Evolutionary conservation across 2,797 vertebrate species (phyloP), one percentile per base, ranked within the genome.

Genomic region (Acanthopagrus latus): DNA sequence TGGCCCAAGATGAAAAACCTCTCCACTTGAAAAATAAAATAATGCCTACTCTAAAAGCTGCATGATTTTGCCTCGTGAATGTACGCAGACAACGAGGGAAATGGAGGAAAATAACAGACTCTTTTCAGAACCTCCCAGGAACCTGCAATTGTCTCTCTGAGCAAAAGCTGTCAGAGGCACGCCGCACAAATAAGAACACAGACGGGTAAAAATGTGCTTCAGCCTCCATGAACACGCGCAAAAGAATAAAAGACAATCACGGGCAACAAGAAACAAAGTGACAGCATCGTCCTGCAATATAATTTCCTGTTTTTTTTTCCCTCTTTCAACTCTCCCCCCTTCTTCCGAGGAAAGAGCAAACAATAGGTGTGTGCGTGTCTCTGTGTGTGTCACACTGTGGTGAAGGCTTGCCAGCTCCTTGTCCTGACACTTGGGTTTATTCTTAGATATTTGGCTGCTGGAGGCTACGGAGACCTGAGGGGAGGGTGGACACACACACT

Each of bases 381-480:
- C 7, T 38, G 12, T 62, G 76, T 72, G 67, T 57, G 52, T 76
- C 47, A 56, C 63, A 74, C 50, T 55, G 47, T 33, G 64, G 21
- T 70, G 52, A 62, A 68, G 38, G 10, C 60, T 74, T 57, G 47
- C 78, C 77, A 73, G 33, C 86, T 79, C 60, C 81, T 86, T 81
- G 86, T 77, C 76, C 72, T 83, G 86, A 88, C 86, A 88, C 74
- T 73, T 76, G 17, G 71, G 81, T 86, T 91, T 90, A 91, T 86
- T 91, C 82, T 90, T 91, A 83, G 85, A 89, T 57, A 56, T 75
- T 48, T 44, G 64, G 65, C 76, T 78, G 82, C 83, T 83, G 58
- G 68, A 86, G 79, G 81, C 77, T 63, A 76, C 64, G 74, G 63
- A 33, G 73, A 82, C 64, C 80, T 83, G 66, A 62, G 67, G 80